Percentiles rank a stretch among this genome's conserved stretches.
Conservation (phyloP, 1,140 invertebrate genomes). For the Berghia stephanieae region DNA sequence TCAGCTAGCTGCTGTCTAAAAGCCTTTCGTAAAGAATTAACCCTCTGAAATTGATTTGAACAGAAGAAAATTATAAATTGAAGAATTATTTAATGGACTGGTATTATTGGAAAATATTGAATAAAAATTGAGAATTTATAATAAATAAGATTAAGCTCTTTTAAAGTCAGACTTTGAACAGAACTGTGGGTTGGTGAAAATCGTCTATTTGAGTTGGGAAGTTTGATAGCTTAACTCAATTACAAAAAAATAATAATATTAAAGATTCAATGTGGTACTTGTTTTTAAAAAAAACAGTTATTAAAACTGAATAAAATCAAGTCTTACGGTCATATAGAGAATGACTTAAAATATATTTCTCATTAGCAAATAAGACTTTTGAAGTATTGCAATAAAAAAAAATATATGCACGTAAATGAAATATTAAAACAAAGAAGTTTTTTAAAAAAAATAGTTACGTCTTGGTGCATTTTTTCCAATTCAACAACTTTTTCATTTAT, state of each 20-base stretch:
- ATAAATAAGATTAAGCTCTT: not conserved
- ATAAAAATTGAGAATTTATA: conserved; percentile 15
- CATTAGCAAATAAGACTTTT: no score
- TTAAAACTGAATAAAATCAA: no score
- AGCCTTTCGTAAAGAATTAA: conserved; percentile 56
- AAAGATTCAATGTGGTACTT: no score
- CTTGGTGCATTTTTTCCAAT: conserved; percentile 60
- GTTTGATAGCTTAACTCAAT: no score
- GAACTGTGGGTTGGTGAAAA: not conserved
- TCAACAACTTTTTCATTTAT: conserved; percentile 62
- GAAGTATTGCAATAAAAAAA: no score
- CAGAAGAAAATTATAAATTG: not conserved
- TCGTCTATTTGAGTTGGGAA: no score
- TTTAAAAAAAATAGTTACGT: conserved; percentile 43
- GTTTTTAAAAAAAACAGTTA: no score
- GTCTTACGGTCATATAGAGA: no score
- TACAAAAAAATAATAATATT: no score
- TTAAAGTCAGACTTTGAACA: not conserved
- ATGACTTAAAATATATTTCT: no score
- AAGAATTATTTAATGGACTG: no score
- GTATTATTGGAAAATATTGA: no score
- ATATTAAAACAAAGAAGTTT: not conserved
- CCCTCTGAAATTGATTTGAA: conserved; percentile 47
- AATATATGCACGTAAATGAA: not conserved
- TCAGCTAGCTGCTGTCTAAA: conserved; percentile 61